Evolutionary conservation across 2,888 invertebrate species (phyloP).

Genomic region (Cinara cedri): DNA sequence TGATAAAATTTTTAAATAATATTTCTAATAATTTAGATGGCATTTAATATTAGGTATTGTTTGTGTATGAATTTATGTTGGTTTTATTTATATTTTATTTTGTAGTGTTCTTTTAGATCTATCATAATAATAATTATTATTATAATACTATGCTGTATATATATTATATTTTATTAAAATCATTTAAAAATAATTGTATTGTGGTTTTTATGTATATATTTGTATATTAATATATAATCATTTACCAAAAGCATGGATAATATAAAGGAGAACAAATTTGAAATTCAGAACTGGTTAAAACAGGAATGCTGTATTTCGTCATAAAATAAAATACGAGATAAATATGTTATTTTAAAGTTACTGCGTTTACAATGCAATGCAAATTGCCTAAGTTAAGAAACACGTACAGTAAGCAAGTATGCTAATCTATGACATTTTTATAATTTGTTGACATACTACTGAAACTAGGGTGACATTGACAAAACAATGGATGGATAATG

Average conservation of each 20-base stretch:
- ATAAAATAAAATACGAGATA: slow-evolving; percentile 49
- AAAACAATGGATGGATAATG: slow-evolving; percentile 52
- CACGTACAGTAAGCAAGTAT: slow-evolving; percentile 46
- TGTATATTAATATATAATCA: neutral
- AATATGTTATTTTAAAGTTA: slow-evolving; percentile 45
- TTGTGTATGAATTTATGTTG: slow-evolving; percentile 57
- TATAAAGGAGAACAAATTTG: neutral
- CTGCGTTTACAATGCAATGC: slow-evolving; percentile 46
- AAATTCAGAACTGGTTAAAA: slow-evolving; percentile 30
- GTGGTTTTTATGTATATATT: slow-evolving; percentile 27
- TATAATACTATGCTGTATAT: slow-evolving; percentile 57
- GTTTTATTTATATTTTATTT: slow-evolving; percentile 57
- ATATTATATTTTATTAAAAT: slow-evolving; percentile 57
- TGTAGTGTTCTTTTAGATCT: slow-evolving; percentile 57
- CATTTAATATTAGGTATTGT: slow-evolving; percentile 57
- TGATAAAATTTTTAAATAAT: slow-evolving; percentile 50
- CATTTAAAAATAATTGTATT: slow-evolving; percentile 52
- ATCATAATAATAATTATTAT: slow-evolving; percentile 57
- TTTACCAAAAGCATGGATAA: neutral
- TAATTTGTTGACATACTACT: slow-evolving; percentile 47
- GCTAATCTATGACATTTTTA: slow-evolving; percentile 47
- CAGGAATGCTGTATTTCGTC: slow-evolving; percentile 51
- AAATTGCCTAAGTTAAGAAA: slow-evolving; percentile 44
- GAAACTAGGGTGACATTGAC: slow-evolving; percentile 41
- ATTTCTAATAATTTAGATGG: slow-evolving; percentile 56